Evolutionary conservation across 1,140 invertebrate genomes (phyloP).

Genomic region (Achroia grisella): DNA sequence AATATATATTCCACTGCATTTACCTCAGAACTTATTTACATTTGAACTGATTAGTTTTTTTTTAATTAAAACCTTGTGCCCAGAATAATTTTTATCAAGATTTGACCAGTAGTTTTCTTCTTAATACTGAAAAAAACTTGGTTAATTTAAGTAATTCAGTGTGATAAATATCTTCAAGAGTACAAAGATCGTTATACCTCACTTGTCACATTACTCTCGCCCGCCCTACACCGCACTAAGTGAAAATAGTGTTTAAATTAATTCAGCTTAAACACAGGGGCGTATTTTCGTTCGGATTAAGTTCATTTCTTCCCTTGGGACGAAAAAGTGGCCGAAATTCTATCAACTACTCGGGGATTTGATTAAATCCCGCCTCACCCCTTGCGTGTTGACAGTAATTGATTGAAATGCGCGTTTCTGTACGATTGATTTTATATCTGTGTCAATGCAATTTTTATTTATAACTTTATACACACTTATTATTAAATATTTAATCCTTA

Average conservation of each 20-base stretch:
- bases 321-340: constrained; percentile 47
- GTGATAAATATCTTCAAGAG: too few relatives aligned
- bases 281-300: constrained; percentile 41
- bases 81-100: too few relatives aligned
- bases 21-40: too few relatives aligned
- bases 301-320: constrained; percentile 41
- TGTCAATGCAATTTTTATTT: not conserved
- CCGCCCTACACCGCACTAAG: constrained; percentile 18
- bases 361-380: constrained; percentile 59
- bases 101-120: too few relatives aligned
- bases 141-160: too few relatives aligned
- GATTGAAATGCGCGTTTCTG: constrained; percentile 56
- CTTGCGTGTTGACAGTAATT: constrained; percentile 64
- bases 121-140: too few relatives aligned
- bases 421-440: constrained; percentile 28
- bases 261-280: constrained; percentile 58
- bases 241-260: constrained; percentile 65
- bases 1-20: too few relatives aligned
- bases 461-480: too few relatives aligned
- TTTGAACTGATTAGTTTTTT: too few relatives aligned
- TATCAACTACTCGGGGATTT: constrained; percentile 54
- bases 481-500: too few relatives aligned
- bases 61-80: too few relatives aligned
- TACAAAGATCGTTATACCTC: too few relatives aligned
- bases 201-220: not conserved